These are phyloP conservation scores for Hydrolagus affinis DNA, from an alignment of 2,113 vertebrate species.

Conservation along the genomic window DNA sequence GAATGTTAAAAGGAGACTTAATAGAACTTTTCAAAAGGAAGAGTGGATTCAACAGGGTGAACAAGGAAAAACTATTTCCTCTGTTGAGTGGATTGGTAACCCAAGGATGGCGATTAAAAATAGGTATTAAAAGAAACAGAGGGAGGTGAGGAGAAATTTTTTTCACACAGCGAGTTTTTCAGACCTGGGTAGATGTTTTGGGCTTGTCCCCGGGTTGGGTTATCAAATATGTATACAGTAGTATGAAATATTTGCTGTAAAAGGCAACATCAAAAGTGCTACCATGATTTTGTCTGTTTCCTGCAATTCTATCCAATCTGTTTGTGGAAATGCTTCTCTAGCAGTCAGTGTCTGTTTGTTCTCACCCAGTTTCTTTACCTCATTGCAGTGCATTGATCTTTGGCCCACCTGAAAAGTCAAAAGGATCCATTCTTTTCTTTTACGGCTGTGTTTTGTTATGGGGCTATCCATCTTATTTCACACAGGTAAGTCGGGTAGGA, in stretches of 20 bases:
- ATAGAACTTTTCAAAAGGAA: no score
- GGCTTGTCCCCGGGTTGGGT: no score
- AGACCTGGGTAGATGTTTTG: no score
- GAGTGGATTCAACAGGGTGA: no score
- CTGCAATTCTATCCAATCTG: background rate
- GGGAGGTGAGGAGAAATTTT: no score
- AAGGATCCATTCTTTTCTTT: constrained; percentile 38
- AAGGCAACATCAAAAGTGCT: background rate
- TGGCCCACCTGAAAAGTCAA: constrained; percentile 38
- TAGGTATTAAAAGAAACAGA: no score
- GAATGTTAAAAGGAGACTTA: no score
- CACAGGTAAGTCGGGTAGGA: constrained; percentile 34
- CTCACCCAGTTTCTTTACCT: constrained; percentile 24
- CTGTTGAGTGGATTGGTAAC: no score
- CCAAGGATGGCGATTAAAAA: no score
- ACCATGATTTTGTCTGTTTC: background rate
- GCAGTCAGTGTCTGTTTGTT: background rate
- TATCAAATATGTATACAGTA: no score
- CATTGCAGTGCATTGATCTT: constrained; percentile 37
- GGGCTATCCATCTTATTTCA: constrained; percentile 39
- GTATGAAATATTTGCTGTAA: background rate
- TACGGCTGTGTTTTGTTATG: constrained; percentile 39
- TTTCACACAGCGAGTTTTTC: no score
- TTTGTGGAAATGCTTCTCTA: background rate
- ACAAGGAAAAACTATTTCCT: no score